A percentile compares a stretch with the other conserved stretches of the same genome.
phyloP scores from a whole-genome alignment of 2,113 vertebrate genomes.

The Lethenteron reissneri region DNA sequence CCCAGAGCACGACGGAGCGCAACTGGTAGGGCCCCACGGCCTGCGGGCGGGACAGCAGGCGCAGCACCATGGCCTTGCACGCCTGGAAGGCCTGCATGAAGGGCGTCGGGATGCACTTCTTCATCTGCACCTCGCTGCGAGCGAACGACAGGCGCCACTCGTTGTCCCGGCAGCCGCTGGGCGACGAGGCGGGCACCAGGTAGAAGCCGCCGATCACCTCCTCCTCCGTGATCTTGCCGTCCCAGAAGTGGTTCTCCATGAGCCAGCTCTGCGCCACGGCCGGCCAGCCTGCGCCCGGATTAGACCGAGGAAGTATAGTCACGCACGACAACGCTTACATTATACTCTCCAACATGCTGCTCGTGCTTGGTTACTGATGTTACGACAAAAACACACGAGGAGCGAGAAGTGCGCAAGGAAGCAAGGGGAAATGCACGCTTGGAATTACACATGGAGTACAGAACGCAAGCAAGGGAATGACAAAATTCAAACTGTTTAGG shows the following conservation, averaged over 20 bases:
- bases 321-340: background rate
- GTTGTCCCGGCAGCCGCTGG: constrained; percentile 65
- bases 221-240: constrained; percentile 92
- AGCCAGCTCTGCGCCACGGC: constrained; percentile 93
- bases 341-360: too few relatives aligned
- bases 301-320: background rate
- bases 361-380: too few relatives aligned
- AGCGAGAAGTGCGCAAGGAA: too few relatives aligned
- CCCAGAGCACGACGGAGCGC: constrained; percentile 89
- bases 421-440: too few relatives aligned
- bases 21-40: constrained; percentile 84
- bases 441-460: too few relatives aligned
- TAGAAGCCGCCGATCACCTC: constrained; percentile 97
- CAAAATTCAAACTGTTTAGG: too few relatives aligned
- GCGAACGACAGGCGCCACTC: constrained; percentile 93
- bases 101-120: constrained; percentile 80
- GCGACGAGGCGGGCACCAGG: constrained; percentile 65
- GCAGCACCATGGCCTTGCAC: constrained; percentile 75
- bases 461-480: too few relatives aligned
- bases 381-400: too few relatives aligned
- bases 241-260: constrained; percentile 99
- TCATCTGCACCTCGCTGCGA: constrained; percentile 84
- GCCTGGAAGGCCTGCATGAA: constrained; percentile 93
- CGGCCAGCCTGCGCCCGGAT: constrained; percentile 37
- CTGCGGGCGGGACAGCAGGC: constrained; percentile 64